Conservation (phyloP, 2,113 vertebrate species). For the Corythoichthys intestinalis region DNA sequence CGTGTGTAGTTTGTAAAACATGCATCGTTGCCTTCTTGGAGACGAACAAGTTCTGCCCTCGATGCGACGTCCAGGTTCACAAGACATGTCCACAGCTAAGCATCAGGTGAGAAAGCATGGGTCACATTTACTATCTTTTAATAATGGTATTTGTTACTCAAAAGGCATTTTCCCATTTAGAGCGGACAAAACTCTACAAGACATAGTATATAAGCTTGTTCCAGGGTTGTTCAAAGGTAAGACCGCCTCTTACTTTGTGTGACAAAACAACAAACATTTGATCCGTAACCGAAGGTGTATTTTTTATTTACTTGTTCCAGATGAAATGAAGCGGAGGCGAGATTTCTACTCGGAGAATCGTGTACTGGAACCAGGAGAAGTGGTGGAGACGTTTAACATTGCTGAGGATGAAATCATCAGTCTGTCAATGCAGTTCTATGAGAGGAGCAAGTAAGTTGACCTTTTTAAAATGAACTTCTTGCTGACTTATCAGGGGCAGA, state of each 20-base stretch:
- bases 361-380: conserved; percentile 75
- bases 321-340: conserved; percentile 91
- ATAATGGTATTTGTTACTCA: neutral
- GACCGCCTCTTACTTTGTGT: neutral
- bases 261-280: neutral
- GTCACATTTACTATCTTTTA: neutral
- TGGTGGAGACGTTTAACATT: conserved; percentile 78
- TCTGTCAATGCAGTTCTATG: conserved; percentile 90
- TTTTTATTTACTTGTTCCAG: conserved; percentile 46
- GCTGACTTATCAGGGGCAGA: no score
- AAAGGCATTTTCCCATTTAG: conserved; percentile 53
- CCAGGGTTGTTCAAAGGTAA: conserved; percentile 93
- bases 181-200: conserved; percentile 91
- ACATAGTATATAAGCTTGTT: conserved; percentile 92
- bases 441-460: conserved; percentile 78
- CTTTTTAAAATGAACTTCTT: no score
- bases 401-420: conserved; percentile 89
- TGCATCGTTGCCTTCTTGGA: conserved; percentile 94
- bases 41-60: conserved; percentile 92
- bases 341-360: conserved; percentile 86
- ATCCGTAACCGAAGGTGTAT: neutral
- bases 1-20: conserved; percentile 82
- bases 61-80: conserved; percentile 90
- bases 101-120: conserved; percentile 74
- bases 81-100: conserved; percentile 91